Evolutionary conservation across 2,888 invertebrate species (phyloP).

Genomic region (Sicus ferrugineus): DNA sequence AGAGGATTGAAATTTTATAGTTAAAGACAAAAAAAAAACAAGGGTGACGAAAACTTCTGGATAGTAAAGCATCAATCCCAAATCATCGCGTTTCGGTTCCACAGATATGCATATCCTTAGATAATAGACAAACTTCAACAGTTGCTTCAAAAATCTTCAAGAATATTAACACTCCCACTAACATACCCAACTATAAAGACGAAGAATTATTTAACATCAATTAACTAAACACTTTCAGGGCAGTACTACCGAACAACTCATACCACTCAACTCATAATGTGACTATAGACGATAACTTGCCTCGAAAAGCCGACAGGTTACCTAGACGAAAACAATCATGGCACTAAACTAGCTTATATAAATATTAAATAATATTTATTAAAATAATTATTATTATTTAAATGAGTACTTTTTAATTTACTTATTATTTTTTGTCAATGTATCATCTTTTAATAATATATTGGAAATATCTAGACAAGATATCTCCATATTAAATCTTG

Average conservation of each 20-base stretch:
- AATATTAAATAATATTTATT: too few species aligned
- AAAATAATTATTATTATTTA: too few species aligned
- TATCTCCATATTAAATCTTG: too few species aligned
- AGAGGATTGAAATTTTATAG: too few species aligned
- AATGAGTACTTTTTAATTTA: neutral
- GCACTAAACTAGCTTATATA: constrained; percentile 32
- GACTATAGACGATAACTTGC: constrained; percentile 25
- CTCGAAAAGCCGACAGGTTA: constrained; percentile 35
- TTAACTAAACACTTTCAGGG: constrained; percentile 3
- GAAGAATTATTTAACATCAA: constrained; percentile 15
- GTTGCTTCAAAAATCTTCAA: neutral
- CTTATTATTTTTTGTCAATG: neutral
- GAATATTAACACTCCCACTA: neutral
- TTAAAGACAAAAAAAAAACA: too few species aligned
- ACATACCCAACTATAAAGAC: neutral
- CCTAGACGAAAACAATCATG: constrained; percentile 36
- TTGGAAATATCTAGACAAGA: neutral
- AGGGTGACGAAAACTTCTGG: neutral
- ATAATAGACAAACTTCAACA: constrained; percentile 12
- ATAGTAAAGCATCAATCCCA: neutral
- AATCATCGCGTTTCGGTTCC: neutral
- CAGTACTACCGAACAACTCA: constrained; percentile 3
- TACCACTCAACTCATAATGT: neutral
- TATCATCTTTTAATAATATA: neutral
- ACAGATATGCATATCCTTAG: neutral